phyloP scores from a whole-genome alignment of 1,140 invertebrate genomes.

The Kradibia gibbosae region DNA sequence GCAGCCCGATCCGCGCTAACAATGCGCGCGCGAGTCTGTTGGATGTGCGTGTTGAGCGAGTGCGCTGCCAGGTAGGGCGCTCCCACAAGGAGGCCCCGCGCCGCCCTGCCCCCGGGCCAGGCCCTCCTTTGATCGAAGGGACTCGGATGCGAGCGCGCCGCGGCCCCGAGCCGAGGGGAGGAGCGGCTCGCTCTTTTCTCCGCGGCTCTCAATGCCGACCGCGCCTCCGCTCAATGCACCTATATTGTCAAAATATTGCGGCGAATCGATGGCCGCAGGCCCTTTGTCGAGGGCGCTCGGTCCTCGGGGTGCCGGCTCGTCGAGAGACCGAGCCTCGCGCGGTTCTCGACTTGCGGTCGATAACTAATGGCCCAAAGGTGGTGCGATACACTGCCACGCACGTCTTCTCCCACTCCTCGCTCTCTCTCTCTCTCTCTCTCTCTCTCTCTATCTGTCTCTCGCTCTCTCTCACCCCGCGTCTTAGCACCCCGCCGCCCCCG shows the following conservation, averaged over 20 bases:
- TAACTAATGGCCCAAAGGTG: no score
- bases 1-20: conserved; percentile 54
- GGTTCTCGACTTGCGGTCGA: neutral
- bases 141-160: neutral
- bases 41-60: no score
- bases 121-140: neutral
- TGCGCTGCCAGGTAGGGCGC: conserved; percentile 23
- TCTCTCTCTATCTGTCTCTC: neutral
- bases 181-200: neutral
- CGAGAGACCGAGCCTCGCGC: neutral
- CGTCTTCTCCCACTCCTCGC: neutral
- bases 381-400: neutral
- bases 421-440: neutral
- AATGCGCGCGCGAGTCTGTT: conserved; percentile 59
- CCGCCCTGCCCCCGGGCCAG: neutral
- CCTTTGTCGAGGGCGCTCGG: conserved; percentile 46
- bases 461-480: neutral
- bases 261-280: conserved; percentile 61
- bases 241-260: conserved; percentile 73
- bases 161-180: neutral
- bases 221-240: conserved; percentile 63
- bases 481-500: no score
- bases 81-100: neutral
- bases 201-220: conserved; percentile 2
- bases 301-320: conserved; percentile 65